Base-by-base conservation (phyloP, 2,888 invertebrate genomes). In the Dolomedes plantarius region DNA sequence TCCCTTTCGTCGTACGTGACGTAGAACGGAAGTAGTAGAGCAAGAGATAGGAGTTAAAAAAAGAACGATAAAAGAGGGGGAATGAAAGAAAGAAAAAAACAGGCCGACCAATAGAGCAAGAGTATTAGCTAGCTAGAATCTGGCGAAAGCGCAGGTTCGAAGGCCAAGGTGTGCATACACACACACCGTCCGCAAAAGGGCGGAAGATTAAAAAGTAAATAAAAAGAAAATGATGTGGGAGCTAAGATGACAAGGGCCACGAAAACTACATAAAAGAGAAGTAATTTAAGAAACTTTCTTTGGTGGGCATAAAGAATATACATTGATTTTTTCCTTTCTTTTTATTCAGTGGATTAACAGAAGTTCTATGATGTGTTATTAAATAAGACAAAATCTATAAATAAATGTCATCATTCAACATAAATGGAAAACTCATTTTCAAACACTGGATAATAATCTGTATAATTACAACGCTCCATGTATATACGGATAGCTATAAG, bases 1-100 rank as follows among this genome's bases (percentile, higher is more conserved):
- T 27, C 65, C n/a, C 28, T 29, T 29, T 65, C 31, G 16, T 29
- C n/a, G 29, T 27, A 29, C 65, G 65, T 65, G 65, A 29, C 56
- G 56, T 19, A 13, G 6, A 65, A n/a, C 65, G n/a, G 65, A 65
- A 65, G 31, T 29, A 29, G 62, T 3, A 62, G 62, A 62, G n/a
- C n/a, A n/a, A n/a, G 50, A 19, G 50, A 19, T 19, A n/a, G 9
- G 50, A 50, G 50, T 16, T 50, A 50, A 3, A 50, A n/a, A n/a
- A 50, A 50, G 5, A 19, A 50, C 16, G 16, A 3, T 6, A 16
- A 19, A 19, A 19, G 11, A 29, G 29, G 65, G 62, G 19, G 16
- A 65, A 65, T 19, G 27, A 27, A 65, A 27, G 65, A 65, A 11
- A 27, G 11, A 65, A 65, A 28, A 28, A 65, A n/a, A 65, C 19